Evolutionary conservation across 2,797 vertebrate genomes (phyloP), one percentile per base, ranked within the genome.

Genomic region (Lycodopsis pacificus): DNA sequence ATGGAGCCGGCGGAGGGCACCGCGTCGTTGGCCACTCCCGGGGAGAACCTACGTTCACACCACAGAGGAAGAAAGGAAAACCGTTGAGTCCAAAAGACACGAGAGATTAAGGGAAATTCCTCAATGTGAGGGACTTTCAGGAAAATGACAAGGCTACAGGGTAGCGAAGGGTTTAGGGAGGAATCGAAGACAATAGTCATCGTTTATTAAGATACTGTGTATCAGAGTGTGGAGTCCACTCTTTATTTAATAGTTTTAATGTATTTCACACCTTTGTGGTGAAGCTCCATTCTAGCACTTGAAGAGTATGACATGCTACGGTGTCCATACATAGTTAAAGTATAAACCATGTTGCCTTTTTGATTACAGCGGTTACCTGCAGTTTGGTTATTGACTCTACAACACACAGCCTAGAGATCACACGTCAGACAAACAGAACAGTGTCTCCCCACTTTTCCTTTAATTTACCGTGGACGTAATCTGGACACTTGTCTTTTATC

Each of bases 1-100:
- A 95, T 95, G 5, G 95, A 89, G 14, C 95, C 93, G 65, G 94
- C 56, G 63, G 96, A 96, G 75, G 96, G 92, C 19, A 95, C 88
- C 3, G 95, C 89, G 77, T 97, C 96, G 13, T 95, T 96, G 81
- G 95, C 89, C 81, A 95, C 94, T 54, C 95, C 94, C 6, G 97
- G 96, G 17, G 97, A 96, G 89, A 98, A 98, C 54, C 97, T 98
- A 85, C 40, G 69, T 49, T 63, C 4, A 56, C 38, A 79, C 22
- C 53, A 79, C 4, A 63, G 3, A 65, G 40, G 61, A 13, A 30
- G 65, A 74, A 75, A 63, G 61, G 76, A 85, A 89, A 90, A 90
- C 30, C 63, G 25, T 20, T 65, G 49, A 76, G 20, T 65, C 38
- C 5, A 22, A 7, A 30, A 54, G n/a, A 38, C 54, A 61, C 0